These are phyloP conservation scores for Poliocrania exsul DNA, from an alignment of 2,797 vertebrate species.

Conservation along the genomic window DNA sequence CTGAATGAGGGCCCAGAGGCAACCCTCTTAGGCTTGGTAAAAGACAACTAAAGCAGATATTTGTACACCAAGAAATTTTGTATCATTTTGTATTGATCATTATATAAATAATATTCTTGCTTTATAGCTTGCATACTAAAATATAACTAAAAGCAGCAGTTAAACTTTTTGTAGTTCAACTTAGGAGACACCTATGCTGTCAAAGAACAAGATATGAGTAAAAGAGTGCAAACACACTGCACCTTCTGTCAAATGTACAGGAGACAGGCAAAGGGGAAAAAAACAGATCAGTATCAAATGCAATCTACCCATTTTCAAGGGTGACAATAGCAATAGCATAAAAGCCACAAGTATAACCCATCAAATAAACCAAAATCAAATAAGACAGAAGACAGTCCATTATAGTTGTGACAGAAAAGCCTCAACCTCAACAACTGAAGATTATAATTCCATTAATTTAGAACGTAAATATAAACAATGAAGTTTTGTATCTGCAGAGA, in stretches of 20 bases:
- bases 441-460: not conserved
- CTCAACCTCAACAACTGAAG: not conserved
- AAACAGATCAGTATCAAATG: not conserved
- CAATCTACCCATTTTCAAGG: not conserved
- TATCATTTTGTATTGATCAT: rapidly evolving
- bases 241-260: not conserved
- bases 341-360: not conserved
- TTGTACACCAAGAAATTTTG: not conserved
- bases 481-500: not conserved
- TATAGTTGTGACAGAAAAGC: not conserved
- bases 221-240: not conserved
- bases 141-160: not conserved
- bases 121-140: not conserved
- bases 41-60: not conserved
- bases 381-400: not conserved
- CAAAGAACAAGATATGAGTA: not conserved
- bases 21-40: not conserved
- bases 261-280: not conserved
- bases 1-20: not conserved
- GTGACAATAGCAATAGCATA: not conserved
- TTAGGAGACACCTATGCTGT: not conserved
- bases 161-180: not conserved
- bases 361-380: not conserved
- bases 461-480: not conserved
- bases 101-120: not conserved